Conservation (phyloP, 2,797 vertebrate species). For the Odontamblyopus rebecca region DNA sequence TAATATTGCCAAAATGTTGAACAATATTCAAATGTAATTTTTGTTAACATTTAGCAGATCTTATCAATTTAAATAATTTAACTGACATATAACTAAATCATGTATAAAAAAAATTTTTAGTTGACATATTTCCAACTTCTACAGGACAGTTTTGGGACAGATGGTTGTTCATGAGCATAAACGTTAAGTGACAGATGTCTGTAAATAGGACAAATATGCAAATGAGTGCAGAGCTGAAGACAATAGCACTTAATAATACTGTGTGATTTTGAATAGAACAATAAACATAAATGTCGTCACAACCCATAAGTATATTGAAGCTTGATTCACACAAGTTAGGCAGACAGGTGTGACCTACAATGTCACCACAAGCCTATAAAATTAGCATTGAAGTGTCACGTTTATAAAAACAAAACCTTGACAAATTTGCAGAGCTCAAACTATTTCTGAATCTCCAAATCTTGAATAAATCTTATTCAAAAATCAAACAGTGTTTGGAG, state of each 20-base stretch:
- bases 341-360: background rate
- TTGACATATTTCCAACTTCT: background rate
- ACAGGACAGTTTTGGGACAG: slow-evolving; percentile 11
- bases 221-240: background rate
- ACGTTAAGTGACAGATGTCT: slow-evolving; percentile 11
- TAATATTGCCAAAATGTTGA: too few species aligned
- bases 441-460: background rate
- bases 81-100: too few species aligned
- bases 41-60: too few species aligned
- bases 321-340: background rate
- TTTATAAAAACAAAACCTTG: background rate
- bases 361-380: background rate
- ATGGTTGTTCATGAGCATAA: slow-evolving; percentile 8
- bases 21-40: too few species aligned
- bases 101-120: background rate
- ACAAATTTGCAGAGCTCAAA: background rate
- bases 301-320: background rate
- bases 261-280: background rate
- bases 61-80: too few species aligned
- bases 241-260: background rate
- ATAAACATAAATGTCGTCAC: background rate
- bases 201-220: slow-evolving; percentile 1
- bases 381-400: background rate
- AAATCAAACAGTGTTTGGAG: background rate
- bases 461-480: background rate